Conservation (phyloP, 2,797 vertebrate species). For the Cyprinella venusta region DNA sequence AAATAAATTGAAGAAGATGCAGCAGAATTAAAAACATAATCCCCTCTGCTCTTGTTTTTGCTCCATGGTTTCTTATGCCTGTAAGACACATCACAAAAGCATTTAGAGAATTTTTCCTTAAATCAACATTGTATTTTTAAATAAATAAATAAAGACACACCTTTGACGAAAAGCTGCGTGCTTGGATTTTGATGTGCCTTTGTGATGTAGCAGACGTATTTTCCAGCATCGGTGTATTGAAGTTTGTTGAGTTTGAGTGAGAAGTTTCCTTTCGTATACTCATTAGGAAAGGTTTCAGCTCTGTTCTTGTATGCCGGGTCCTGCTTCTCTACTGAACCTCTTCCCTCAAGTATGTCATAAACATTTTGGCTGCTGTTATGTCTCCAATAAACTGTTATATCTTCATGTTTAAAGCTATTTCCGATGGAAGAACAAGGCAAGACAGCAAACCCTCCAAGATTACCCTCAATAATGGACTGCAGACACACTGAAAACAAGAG, state of each 20-base stretch:
- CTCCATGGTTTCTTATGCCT: neutral
- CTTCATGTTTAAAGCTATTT: neutral
- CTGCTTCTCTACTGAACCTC: neutral
- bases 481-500: neutral
- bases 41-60: neutral
- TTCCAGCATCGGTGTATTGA: neutral
- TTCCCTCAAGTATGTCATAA: constrained; percentile 11
- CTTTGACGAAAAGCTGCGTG: neutral
- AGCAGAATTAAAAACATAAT: neutral
- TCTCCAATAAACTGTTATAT: neutral
- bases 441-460: neutral
- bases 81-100: neutral
- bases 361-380: constrained; percentile 1
- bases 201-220: constrained; percentile 5
- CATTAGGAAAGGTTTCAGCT: neutral
- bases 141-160: neutral
- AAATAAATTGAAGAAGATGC: neutral
- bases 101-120: neutral
- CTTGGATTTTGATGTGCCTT: neutral
- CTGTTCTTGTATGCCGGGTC: neutral
- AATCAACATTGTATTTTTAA: neutral
- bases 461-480: neutral
- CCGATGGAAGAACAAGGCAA: constrained; percentile 2
- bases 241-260: constrained; percentile 26
- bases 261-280: constrained; percentile 42